Evolutionary conservation across 2,888 invertebrate species (phyloP).

Genomic region (Caenorhabditis drosophilae): DNA sequence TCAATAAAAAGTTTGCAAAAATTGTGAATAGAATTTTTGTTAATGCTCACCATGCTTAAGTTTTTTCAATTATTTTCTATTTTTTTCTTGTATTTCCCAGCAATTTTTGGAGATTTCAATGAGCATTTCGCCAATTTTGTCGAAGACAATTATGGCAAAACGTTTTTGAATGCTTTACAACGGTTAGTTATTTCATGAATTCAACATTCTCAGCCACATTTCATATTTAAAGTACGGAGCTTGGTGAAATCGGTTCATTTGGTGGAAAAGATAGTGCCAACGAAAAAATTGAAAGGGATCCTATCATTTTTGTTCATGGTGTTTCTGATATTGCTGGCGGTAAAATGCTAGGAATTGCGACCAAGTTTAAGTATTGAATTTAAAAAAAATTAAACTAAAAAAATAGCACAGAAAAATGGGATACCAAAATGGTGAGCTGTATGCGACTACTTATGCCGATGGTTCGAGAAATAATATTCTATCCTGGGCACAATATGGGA

Average conservation of each 20-base stretch:
- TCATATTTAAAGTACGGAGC: conserved; percentile 21
- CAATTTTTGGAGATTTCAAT: conserved; percentile 18
- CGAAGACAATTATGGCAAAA: conserved; percentile 37
- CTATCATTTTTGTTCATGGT: conserved; percentile 56
- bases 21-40: too few species aligned
- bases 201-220: not conserved
- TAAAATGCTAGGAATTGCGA: conserved; percentile 47
- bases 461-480: conserved; percentile 53
- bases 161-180: conserved; percentile 32
- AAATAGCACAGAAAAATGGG: conserved; percentile 34
- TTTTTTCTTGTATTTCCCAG: not conserved
- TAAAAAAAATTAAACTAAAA: not conserved
- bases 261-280: conserved; percentile 21
- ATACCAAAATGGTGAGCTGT: conserved; percentile 52
- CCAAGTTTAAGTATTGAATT: conserved; percentile 21
- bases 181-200: conserved; percentile 11
- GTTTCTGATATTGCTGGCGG: conserved; percentile 61
- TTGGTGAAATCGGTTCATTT: conserved; percentile 41
- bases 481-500: conserved; percentile 59
- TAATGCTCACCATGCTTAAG: too few species aligned
- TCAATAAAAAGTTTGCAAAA: too few species aligned
- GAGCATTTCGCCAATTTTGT: conserved; percentile 41
- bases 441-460: conserved; percentile 55
- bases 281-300: conserved; percentile 19
- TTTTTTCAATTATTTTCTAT: not conserved